Evolutionary conservation across 2,888 invertebrate genomes (phyloP).

Genomic region (Anorthoa munda): DNA sequence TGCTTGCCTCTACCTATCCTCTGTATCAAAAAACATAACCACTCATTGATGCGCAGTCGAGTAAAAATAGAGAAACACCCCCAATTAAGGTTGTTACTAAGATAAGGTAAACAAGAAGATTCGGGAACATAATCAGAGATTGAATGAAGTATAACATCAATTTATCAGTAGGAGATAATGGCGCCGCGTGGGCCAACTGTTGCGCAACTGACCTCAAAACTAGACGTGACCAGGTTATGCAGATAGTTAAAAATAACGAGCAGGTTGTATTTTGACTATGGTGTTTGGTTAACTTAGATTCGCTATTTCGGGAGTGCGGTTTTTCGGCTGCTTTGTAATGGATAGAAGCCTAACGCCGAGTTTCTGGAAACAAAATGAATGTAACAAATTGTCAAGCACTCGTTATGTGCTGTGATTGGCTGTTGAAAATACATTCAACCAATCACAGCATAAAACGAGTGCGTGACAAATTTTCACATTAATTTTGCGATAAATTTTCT

Average conservation of each 20-base stretch:
- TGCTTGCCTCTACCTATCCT: background rate
- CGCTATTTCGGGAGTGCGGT: background rate
- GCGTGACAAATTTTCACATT: too few relatives aligned
- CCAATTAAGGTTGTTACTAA: constrained; percentile 44
- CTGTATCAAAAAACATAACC: too few relatives aligned
- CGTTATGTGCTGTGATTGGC: too few relatives aligned
- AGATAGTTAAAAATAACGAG: constrained; percentile 50
- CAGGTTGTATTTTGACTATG: constrained; percentile 30
- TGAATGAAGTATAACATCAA: constrained; percentile 53
- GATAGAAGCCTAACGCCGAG: background rate
- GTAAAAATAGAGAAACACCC: constrained; percentile 20
- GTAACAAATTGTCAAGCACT: too few relatives aligned
- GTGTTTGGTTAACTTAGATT: constrained; percentile 33
- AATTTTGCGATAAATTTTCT: too few relatives aligned
- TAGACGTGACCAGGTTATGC: constrained; percentile 72
- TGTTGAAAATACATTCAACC: too few relatives aligned
- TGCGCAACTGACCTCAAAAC: constrained; percentile 67
- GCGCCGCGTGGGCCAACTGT: constrained; percentile 53
- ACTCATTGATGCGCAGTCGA: background rate
- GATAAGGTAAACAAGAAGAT: constrained; percentile 43
- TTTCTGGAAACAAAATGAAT: too few relatives aligned
- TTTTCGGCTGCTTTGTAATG: background rate
- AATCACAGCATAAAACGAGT: too few relatives aligned
- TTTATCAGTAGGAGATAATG: constrained; percentile 58
- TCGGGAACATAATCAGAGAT: constrained; percentile 58